Evolutionary conservation across 1,140 invertebrate genomes (phyloP), one percentile per base, ranked within the genome.

Genomic region (Whitmania pigra): DNA sequence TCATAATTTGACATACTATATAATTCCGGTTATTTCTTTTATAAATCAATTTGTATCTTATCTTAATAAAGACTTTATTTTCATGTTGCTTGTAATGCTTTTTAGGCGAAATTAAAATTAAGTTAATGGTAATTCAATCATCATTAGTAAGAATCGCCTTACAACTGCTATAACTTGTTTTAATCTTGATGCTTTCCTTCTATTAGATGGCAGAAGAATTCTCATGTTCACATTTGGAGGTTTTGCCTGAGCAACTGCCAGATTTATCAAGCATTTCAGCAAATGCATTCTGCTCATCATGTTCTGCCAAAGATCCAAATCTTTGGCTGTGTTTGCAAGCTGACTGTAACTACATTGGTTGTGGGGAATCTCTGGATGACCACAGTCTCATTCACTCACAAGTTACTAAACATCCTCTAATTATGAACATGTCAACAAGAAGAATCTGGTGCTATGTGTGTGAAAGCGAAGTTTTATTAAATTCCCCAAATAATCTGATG

Each of bases 361-460:
- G 92, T 83, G 88, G 89, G 11, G 88, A 91, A 78, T 86, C 86
- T 29, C 85, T 86, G 55, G 86, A 87, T 77, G 89, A 92, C 79
- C 91, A 93, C 79, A 89, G 89, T 77, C 87, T 87, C 27, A 78
- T 85, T 69, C 91, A 93, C 82, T 88, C 89, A 79, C 85, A 86
- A 80, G 87, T 88, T 83, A 80, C 76, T 69, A 80, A 81, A 22
- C 92, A 94, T 80, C 88, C 87, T 75, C 83, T 92, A 71, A 89
- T 91, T 75, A 88, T 93, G 85, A 93, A 93, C 80, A 80, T 93
- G 55, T 87, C 88, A 3, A 91, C 88, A 0, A 85, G 88, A 72
- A 82, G 90, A 75, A 86, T 93, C 76, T 93, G 91, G 90, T 94
- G 92, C 82, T 90, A 91, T 76, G 78, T 85, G 40, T 94, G 91